A percentile compares a stretch with the other conserved stretches of the same genome.
phyloP scores from a whole-genome alignment of 2,113 vertebrate genomes.

The Saccopteryx bilineata region DNA sequence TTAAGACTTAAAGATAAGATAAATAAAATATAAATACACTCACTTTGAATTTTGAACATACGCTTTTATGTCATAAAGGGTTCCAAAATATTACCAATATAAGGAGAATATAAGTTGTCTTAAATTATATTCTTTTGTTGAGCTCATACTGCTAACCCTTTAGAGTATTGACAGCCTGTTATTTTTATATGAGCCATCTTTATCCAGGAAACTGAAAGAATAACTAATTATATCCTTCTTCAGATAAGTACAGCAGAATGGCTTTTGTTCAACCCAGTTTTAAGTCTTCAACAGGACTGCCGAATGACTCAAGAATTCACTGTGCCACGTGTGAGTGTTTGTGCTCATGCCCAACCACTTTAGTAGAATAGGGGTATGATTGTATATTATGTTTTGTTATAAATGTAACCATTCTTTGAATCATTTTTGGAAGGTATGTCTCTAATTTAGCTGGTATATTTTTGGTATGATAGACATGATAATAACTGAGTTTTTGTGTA shows the following conservation, averaged over 20 bases:
- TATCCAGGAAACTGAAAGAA: constrained; percentile 86
- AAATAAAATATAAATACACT: constrained; percentile 59
- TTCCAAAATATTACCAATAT: constrained; percentile 72
- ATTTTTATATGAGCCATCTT: constrained; percentile 88
- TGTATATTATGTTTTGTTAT: constrained; percentile 82
- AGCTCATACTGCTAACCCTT: constrained; percentile 83
- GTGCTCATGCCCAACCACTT: constrained; percentile 42
- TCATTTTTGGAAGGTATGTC: constrained; percentile 60
- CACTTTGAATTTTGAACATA: constrained; percentile 65
- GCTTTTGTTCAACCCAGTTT: constrained; percentile 86
- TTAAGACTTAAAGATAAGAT: constrained; percentile 60
- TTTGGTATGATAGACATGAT: constrained; percentile 75
- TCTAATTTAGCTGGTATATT: constrained; percentile 18
- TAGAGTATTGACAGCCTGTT: constrained; percentile 88
- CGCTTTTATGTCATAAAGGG: constrained; percentile 64
- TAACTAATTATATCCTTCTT: constrained; percentile 92
- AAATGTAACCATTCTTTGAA: constrained; percentile 76
- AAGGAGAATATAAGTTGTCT: constrained; percentile 77
- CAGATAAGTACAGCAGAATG: constrained; percentile 85
- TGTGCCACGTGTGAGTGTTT: neutral
- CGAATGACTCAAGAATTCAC: constrained; percentile 82
- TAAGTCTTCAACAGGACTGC: constrained; percentile 83
- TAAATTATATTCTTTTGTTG: constrained; percentile 85
- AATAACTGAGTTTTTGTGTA: constrained; percentile 75
- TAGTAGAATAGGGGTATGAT: constrained; percentile 85